Percentiles rank a stretch among this genome's conserved stretches.
Conservation (phyloP, 1,140 invertebrate genomes). For the Octopus sinensis region DNA sequence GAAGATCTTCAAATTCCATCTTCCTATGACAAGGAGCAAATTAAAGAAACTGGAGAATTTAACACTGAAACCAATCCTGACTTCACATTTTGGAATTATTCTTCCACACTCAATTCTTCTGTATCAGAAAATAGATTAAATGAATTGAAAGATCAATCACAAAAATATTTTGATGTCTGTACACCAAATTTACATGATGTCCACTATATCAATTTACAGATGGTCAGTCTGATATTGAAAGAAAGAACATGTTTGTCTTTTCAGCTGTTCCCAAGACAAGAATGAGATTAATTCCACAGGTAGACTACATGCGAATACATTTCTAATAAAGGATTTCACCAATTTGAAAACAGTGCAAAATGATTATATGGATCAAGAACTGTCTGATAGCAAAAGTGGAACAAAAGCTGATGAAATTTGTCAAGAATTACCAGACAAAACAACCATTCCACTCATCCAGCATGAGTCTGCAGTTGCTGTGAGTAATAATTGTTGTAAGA, state of each 20-base stretch:
- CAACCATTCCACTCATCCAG: neutral
- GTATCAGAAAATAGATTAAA: neutral
- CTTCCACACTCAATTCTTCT: neutral
- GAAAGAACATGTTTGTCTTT: too few species aligned
- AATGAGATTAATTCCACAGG: too few species aligned
- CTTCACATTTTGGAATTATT: neutral
- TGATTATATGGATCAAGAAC: too few species aligned
- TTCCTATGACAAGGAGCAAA: neutral
- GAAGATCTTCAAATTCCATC: neutral
- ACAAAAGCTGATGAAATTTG: too few species aligned
- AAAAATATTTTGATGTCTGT: neutral
- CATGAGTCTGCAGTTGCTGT: neutral
- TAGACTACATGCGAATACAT: too few species aligned
- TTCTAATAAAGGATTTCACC: too few species aligned
- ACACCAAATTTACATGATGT: neutral
- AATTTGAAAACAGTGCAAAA: too few species aligned
- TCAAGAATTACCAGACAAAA: too few species aligned
- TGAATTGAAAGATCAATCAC: neutral
- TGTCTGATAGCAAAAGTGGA: too few species aligned
- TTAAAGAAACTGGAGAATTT: neutral
- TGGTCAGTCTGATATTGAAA: too few species aligned
- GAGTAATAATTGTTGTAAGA: neutral
- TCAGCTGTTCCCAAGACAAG: too few species aligned
- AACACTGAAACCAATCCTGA: neutral
- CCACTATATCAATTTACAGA: neutral